These are phyloP conservation scores for Chymomyza fuscimana DNA, from an alignment of 2,888 invertebrate species.

Conservation along the genomic window DNA sequence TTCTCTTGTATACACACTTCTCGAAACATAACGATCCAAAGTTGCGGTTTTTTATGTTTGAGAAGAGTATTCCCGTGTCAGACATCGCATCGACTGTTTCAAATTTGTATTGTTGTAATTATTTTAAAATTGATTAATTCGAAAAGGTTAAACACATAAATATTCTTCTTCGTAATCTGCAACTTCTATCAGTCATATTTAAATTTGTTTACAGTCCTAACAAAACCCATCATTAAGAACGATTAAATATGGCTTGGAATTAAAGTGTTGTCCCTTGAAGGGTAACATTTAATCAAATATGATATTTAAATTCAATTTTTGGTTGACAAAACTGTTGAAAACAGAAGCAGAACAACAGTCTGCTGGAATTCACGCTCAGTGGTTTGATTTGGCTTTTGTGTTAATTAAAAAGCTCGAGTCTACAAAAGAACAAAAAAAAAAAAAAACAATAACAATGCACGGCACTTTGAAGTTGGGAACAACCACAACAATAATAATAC, in stretches of 20 bases:
- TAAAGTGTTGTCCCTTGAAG: not conserved
- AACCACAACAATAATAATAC: conserved; percentile 2
- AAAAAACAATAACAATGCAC: not conserved
- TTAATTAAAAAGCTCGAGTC: conserved; percentile 51
- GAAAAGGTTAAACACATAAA: no score
- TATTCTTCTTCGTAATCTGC: no score
- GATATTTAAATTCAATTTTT: not conserved
- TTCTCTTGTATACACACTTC: no score
- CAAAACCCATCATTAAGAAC: not conserved
- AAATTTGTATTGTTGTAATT: no score
- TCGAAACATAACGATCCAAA: no score
- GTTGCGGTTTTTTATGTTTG: no score
- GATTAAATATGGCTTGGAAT: not conserved
- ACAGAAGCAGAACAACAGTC: no score
- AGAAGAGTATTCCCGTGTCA: no score
- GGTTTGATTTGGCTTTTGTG: conserved; percentile 14
- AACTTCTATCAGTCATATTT: not conserved
- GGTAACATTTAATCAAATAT: not conserved
- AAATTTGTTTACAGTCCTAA: not conserved
- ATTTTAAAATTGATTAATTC: no score
- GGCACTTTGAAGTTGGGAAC: not conserved
- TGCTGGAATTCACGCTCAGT: conserved; percentile 1
- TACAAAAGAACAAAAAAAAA: conserved; percentile 6
- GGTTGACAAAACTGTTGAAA: not conserved
- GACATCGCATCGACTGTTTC: no score